phyloP scores from a whole-genome alignment of 2,113 vertebrate genomes.

The Myotis lucifugus region DNA sequence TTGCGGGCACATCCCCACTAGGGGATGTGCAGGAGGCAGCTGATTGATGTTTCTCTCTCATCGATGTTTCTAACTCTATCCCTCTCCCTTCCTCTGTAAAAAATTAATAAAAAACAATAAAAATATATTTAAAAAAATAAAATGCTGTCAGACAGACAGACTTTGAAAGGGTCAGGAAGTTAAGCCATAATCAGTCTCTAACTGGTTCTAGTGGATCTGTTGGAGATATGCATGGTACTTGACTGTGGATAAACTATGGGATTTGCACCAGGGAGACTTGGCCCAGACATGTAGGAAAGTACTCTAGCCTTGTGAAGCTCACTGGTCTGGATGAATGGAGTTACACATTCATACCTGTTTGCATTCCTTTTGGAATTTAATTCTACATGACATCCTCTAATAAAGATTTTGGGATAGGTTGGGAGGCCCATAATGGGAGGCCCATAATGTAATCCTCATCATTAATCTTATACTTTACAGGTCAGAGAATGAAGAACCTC shows the following conservation, averaged over 20 bases:
- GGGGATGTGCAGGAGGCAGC: too few species aligned
- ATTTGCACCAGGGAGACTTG: background rate
- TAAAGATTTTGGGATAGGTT: background rate
- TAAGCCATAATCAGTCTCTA: background rate
- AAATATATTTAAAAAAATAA: background rate
- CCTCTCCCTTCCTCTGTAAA: too few species aligned
- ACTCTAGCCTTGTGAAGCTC: background rate
- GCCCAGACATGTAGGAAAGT: background rate
- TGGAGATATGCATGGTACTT: background rate
- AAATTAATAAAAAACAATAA: too few species aligned
- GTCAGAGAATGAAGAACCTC: background rate
- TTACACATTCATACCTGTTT: background rate
- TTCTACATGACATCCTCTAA: background rate
- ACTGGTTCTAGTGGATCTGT: fast-evolving
- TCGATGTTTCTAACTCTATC: too few species aligned
- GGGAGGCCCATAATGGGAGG: background rate
- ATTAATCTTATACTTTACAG: background rate
- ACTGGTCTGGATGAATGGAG: background rate
- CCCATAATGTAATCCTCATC: background rate
- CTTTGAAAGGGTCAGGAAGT: background rate
- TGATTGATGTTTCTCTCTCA: too few species aligned
- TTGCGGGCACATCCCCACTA: too few species aligned
- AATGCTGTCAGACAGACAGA: background rate
- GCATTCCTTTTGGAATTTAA: background rate
- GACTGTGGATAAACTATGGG: background rate